These are phyloP conservation scores for Thamnophis elegans DNA, from an alignment of 2,797 vertebrate species.

Conservation along the genomic window DNA sequence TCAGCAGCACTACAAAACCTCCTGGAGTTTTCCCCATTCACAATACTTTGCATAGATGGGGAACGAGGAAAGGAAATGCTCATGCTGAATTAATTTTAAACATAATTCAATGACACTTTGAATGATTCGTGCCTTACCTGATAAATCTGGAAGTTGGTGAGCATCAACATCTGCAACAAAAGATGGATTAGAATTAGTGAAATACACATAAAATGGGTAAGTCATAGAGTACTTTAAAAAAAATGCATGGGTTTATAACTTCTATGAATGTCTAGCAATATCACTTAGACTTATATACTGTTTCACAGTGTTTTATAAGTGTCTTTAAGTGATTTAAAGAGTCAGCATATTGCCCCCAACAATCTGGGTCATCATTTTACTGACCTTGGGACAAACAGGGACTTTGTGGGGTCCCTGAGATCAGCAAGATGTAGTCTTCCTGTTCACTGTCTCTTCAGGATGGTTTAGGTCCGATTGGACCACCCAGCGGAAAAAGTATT, in stretches of 20 bases:
- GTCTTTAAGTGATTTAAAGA: no score
- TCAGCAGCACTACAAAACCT: neutral
- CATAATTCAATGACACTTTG: neutral
- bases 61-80: neutral
- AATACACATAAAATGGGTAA: neutral
- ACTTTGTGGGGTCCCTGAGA: no score
- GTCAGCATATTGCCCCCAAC: no score
- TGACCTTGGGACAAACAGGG: no score
- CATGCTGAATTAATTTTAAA: neutral
- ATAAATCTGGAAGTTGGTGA: neutral
- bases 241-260: neutral
- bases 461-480: no score
- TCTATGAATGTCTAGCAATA: no score
- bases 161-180: neutral
- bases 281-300: no score
- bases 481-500: no score
- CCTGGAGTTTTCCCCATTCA: neutral
- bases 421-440: no score
- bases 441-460: no score
- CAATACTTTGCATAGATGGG: neutral
- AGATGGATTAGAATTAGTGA: neutral
- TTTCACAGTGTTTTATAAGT: no score
- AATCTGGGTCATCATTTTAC: no score
- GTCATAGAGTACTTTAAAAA: neutral
- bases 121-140: neutral